Conservation (phyloP, 2,888 invertebrate species). For the Corythucha ciliata region DNA sequence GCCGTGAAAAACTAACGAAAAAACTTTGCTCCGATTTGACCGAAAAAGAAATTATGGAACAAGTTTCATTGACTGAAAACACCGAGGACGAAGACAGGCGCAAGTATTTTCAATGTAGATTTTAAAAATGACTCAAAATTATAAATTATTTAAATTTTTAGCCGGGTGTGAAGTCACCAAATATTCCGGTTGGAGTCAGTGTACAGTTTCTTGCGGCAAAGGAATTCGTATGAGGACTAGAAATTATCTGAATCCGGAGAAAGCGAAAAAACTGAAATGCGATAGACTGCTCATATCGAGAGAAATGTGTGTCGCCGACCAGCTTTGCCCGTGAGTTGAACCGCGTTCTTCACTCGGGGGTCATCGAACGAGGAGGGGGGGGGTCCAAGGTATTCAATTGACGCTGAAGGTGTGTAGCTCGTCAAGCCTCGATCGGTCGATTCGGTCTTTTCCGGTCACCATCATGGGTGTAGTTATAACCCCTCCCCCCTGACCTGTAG, state of each 20-base stretch:
- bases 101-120: slow-evolving; percentile 42
- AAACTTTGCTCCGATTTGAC: slow-evolving; percentile 38
- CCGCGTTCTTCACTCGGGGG: no score
- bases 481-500: no score
- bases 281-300: slow-evolving; percentile 68
- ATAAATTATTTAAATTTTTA: slow-evolving; percentile 40
- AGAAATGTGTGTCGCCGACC: slow-evolving; percentile 78
- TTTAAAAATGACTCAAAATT: background rate
- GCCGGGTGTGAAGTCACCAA: slow-evolving; percentile 71
- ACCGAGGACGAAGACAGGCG: slow-evolving; percentile 57
- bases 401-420: no score
- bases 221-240: slow-evolving; percentile 72
- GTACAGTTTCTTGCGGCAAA: slow-evolving; percentile 80
- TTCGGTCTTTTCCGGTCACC: no score
- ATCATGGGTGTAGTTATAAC: no score
- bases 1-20: slow-evolving; percentile 47
- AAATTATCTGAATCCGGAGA: slow-evolving; percentile 57
- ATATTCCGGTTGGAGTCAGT: slow-evolving; percentile 68
- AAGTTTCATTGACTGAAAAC: slow-evolving; percentile 49
- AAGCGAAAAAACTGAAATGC: slow-evolving; percentile 61
- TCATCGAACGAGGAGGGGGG: no score
- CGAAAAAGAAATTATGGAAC: slow-evolving; percentile 34
- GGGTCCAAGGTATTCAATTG: no score
- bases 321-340: slow-evolving; percentile 56
- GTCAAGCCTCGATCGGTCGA: no score